phyloP scores from a whole-genome alignment of 2,888 invertebrate species.

The Junonia oenone region DNA sequence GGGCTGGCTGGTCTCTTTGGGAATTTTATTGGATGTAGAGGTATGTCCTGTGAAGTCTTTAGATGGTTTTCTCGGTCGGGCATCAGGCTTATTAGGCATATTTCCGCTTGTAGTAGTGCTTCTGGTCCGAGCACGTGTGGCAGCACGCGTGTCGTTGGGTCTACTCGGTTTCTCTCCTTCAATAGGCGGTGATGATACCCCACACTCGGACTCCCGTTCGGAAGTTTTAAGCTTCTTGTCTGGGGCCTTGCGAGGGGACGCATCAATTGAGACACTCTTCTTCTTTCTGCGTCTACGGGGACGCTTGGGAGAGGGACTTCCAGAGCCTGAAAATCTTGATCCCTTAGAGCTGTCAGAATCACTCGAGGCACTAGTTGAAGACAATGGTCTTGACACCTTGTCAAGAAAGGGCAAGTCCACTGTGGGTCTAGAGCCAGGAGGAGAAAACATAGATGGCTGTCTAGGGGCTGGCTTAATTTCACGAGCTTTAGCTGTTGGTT shows the following conservation, averaged over 20 bases:
- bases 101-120: slow-evolving; percentile 84
- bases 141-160: slow-evolving; percentile 64
- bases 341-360: slow-evolving; percentile 78
- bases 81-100: slow-evolving; percentile 81
- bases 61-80: slow-evolving; percentile 73
- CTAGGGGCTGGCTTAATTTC: slow-evolving; percentile 60
- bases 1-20: slow-evolving; percentile 81
- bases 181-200: slow-evolving; percentile 85
- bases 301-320: slow-evolving; percentile 63
- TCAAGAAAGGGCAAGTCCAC: slow-evolving; percentile 89
- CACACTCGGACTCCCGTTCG: slow-evolving; percentile 87
- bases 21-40: slow-evolving; percentile 64
- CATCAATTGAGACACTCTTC: slow-evolving; percentile 58
- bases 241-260: slow-evolving; percentile 82
- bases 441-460: slow-evolving; percentile 64
- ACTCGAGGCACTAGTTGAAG: slow-evolving; percentile 81
- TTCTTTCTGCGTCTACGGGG: slow-evolving; percentile 64
- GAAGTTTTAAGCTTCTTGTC: slow-evolving; percentile 92
- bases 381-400: slow-evolving; percentile 85
- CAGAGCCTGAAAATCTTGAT: slow-evolving; percentile 58
- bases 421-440: slow-evolving; percentile 70
- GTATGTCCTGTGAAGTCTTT: slow-evolving; percentile 55
- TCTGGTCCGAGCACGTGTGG: slow-evolving; percentile 83
- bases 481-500: slow-evolving; percentile 64
- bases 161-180: slow-evolving; percentile 86